These are phyloP conservation scores for Triplophysa rosa DNA, from an alignment of 2,113 vertebrate genomes.

Conservation along the genomic window DNA sequence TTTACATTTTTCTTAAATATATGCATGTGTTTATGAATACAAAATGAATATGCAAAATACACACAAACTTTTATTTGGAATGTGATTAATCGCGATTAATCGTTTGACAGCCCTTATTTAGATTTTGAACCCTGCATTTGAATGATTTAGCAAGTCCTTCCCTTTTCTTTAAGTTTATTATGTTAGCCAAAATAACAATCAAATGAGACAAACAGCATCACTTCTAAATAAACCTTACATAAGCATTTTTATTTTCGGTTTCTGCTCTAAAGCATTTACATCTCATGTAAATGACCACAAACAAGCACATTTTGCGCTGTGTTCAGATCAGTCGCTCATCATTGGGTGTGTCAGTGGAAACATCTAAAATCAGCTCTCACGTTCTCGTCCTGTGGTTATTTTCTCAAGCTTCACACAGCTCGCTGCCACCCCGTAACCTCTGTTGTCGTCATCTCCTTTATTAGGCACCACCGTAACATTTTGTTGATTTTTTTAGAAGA, in stretches of 20 bases:
- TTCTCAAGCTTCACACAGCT: background rate
- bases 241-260: background rate
- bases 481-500: background rate
- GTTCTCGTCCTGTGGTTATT: background rate
- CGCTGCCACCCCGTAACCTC: background rate
- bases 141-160: no score
- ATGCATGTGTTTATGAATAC: no score
- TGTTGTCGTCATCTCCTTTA: background rate
- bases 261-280: background rate
- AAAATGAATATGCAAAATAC: no score
- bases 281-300: slow-evolving; percentile 3
- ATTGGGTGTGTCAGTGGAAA: slow-evolving; percentile 30
- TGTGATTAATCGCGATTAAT: no score
- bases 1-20: no score
- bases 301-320: background rate
- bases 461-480: background rate
- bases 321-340: slow-evolving; percentile 9
- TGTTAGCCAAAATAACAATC: no score
- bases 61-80: no score
- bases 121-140: no score
- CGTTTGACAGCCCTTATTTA: no score
- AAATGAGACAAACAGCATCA: no score
- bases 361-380: slow-evolving; percentile 2
- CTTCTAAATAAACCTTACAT: no score
- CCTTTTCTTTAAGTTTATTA: no score